Base-by-base conservation (phyloP, 2,797 vertebrate genomes). In the Tadarida brasiliensis region DNA sequence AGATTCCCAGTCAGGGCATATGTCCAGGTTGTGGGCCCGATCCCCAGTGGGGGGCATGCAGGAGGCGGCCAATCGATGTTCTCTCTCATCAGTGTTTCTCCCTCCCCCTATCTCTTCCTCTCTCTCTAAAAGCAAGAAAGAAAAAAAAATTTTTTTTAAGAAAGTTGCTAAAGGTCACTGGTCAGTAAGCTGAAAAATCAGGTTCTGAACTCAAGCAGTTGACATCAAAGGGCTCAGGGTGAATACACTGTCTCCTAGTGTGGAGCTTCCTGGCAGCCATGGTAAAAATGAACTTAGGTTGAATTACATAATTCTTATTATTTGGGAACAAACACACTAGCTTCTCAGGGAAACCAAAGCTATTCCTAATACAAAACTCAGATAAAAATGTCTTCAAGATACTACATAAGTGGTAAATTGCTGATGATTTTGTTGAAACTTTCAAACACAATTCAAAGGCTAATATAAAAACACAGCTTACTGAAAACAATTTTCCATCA, bases 381-480 rank as follows among this genome's bases (percentile, higher is more conserved):
- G 39, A 71, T 68, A 39, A 57, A 86, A 83, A 14, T 33, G 59
- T 88, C 82, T 91, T 88, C 54, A 6, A 85, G n/a, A 28, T 78
- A 39, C 57, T 77, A 56, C 20, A 28, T 35, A 61, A 67, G 24
- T 1, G 77, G 35, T 12, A 67, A 59, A 61, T 30, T 33, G 2
- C 71, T 94, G 56, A 77, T 24, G 22, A 89, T 65, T 84, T 51
- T 74, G 26, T 61, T 84, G 49, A 94, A 73, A 81, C 24, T 35
- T 71, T 87, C 54, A 61, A 87, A 90, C 80, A 71, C 39, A 87
- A 51, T 65, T 51, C 47, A 20, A 59, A 93, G 11, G 15, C 65
- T 90, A 91, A 87, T 74, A 87, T 24, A 89, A 24, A 96, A 88
- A 77, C 24, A 93, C 15, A 81, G 4, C 16, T 82, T 57, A 78